phyloP scores from a whole-genome alignment of 1,140 invertebrate species.

The Amphibalanus amphitrite region DNA sequence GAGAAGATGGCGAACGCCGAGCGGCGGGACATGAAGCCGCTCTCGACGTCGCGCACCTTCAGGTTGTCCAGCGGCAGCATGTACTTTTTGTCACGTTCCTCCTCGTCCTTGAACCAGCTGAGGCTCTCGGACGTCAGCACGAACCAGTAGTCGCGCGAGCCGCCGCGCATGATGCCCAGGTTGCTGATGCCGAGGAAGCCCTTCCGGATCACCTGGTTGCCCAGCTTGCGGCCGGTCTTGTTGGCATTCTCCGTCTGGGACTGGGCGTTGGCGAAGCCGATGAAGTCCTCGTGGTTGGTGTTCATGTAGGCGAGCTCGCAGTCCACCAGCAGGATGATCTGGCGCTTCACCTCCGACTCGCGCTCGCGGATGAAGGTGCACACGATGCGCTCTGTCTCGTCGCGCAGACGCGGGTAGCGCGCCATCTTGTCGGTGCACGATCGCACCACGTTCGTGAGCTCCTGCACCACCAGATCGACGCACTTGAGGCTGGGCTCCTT shows the following conservation, averaged over 20 bases:
- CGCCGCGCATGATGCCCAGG: conserved; percentile 93
- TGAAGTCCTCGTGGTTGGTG: conserved; percentile 99
- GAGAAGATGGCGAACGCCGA: conserved; percentile 98
- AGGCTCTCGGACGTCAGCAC: conserved; percentile 96
- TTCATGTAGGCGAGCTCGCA: conserved; percentile 99
- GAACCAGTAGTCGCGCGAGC: conserved; percentile 98
- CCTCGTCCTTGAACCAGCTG: conserved; percentile 76
- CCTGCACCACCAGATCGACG: conserved; percentile 90
- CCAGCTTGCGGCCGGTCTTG: conserved; percentile 70
- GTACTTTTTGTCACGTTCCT: conserved; percentile 97
- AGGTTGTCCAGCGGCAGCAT: conserved; percentile 34
- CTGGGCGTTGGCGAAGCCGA: conserved; percentile 95
- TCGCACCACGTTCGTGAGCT: conserved; percentile 85
- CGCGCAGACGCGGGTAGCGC: conserved; percentile 87
- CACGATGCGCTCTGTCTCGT: conserved; percentile 96
- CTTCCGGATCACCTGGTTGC: conserved; percentile 97
- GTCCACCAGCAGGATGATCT: conserved; percentile 82
- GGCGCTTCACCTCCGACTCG: conserved; percentile 91
- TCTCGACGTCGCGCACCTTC: conserved; percentile 90
- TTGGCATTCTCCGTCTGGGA: conserved; percentile 77
- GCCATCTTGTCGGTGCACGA: conserved; percentile 84
- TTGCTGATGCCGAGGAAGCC: conserved; percentile 98
- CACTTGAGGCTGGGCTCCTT: conserved; percentile 96
- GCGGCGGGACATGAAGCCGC: conserved; percentile 93
- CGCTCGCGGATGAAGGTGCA: conserved; percentile 79